These are phyloP conservation scores for Cladorhizidae sp. DNA, from an alignment of 37 sponge, comb jelly and placozoan genomes.

Conservation along the genomic window DNA sequence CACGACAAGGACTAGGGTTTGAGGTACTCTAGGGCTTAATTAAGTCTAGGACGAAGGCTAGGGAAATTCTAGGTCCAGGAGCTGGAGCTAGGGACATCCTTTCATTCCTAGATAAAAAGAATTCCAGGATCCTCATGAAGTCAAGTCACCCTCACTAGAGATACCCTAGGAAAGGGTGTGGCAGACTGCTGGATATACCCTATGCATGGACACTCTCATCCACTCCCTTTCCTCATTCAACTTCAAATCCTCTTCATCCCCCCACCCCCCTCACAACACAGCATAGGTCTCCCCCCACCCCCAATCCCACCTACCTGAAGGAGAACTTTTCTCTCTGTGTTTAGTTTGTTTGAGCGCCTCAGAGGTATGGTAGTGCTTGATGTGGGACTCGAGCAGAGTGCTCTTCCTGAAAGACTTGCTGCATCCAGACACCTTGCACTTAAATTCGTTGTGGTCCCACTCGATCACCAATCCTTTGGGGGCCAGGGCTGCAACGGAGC, in stretches of 20 bases:
- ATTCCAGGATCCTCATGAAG: no score
- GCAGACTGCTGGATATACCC: no score
- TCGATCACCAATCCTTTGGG: conserved; percentile 73
- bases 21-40: no score
- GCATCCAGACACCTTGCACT: conserved; percentile 68
- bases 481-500: background rate
- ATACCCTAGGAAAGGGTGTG: no score
- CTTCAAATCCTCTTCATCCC: no score
- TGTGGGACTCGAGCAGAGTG: conserved; percentile 65
- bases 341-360: background rate
- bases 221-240: background rate
- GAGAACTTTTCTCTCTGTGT: background rate
- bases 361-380: conserved; percentile 75
- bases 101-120: no score
- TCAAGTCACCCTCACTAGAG: no score
- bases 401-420: conserved; percentile 82
- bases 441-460: conserved; percentile 80
- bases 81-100: no score
- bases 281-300: background rate
- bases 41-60: no score
- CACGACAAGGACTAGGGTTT: no score
- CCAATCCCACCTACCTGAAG: background rate
- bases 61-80: no score
- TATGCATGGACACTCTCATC: background rate
- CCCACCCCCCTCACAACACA: background rate